Conservation (phyloP, 2,113 vertebrate genomes). For the Glaucomys volans region DNA sequence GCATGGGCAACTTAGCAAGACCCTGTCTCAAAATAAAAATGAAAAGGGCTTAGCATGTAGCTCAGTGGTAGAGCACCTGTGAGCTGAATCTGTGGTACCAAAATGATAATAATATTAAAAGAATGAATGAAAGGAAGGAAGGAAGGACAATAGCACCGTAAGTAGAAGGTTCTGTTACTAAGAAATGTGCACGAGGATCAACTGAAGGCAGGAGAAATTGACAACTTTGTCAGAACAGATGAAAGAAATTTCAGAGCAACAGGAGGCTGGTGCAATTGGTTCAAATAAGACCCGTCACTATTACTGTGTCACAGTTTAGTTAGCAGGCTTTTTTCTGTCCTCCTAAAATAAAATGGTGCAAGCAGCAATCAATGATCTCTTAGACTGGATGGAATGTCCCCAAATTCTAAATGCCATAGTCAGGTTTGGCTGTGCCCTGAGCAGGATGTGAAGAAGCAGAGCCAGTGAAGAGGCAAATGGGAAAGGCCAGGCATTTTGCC, state of each 20-base stretch:
- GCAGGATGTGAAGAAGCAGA: not conserved
- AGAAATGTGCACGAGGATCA: not conserved
- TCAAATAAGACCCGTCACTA: not conserved
- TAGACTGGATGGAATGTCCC: not conserved
- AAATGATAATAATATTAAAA: no score
- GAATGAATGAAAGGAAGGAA: no score
- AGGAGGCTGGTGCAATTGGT: not conserved
- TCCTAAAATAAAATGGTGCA: not conserved
- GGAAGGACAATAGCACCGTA: no score
- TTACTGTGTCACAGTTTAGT: not conserved
- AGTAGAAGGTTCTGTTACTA: not conserved
- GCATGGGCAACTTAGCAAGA: no score
- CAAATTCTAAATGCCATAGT: not conserved
- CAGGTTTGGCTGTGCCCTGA: not conserved
- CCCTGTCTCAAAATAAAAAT: no score
- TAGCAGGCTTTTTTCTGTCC: not conserved
- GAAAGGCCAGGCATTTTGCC: not conserved
- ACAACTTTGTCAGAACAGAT: not conserved
- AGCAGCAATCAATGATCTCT: not conserved
- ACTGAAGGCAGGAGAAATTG: not conserved
- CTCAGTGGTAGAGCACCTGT: no score
- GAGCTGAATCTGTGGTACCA: no score
- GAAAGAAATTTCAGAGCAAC: not conserved
- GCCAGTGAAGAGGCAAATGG: rapidly evolving
- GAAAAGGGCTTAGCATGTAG: no score